Conservation (phyloP, 2,797 vertebrate species). For the Gymnoscopelus microlampas region DNA sequence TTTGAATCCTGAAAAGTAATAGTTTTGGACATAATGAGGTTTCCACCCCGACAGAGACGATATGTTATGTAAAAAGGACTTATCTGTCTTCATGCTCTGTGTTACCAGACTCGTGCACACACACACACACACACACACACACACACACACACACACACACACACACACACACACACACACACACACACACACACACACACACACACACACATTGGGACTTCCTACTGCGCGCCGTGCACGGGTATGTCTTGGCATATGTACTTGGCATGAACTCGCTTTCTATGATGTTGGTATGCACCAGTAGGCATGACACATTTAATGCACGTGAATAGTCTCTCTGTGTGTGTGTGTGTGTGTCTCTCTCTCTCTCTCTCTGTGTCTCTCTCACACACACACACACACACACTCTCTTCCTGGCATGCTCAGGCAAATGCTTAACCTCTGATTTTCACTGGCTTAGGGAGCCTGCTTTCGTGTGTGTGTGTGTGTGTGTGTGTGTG, state of each 20-base stretch:
- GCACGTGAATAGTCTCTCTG: slow-evolving; percentile 32
- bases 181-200: not conserved
- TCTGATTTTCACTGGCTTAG: slow-evolving; percentile 50
- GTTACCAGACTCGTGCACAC: not conserved
- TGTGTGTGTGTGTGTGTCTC: too few relatives aligned
- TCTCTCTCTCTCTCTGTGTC: slow-evolving; percentile 45
- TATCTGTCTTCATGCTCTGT: too few relatives aligned
- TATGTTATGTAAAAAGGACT: too few relatives aligned
- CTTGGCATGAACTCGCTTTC: slow-evolving; percentile 31
- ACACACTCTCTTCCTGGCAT: too few relatives aligned
- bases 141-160: not conserved
- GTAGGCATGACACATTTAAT: slow-evolving; percentile 43
- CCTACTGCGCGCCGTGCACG: not conserved
- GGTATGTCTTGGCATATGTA: slow-evolving; percentile 20
- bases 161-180: not conserved
- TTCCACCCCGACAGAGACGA: too few relatives aligned
- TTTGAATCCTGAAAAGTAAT: too few relatives aligned
- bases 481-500: slow-evolving; percentile 4
- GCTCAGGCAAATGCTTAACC: slow-evolving; percentile 47
- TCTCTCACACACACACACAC: slow-evolving; percentile 51
- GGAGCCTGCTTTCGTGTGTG: slow-evolving; percentile 27
- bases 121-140: not conserved
- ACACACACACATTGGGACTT: slow-evolving; percentile 6
- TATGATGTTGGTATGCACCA: slow-evolving; percentile 53
- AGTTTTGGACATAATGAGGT: too few relatives aligned